Evolutionary conservation across 2,888 invertebrate species (phyloP).

Genomic region (Agrotis puta): DNA sequence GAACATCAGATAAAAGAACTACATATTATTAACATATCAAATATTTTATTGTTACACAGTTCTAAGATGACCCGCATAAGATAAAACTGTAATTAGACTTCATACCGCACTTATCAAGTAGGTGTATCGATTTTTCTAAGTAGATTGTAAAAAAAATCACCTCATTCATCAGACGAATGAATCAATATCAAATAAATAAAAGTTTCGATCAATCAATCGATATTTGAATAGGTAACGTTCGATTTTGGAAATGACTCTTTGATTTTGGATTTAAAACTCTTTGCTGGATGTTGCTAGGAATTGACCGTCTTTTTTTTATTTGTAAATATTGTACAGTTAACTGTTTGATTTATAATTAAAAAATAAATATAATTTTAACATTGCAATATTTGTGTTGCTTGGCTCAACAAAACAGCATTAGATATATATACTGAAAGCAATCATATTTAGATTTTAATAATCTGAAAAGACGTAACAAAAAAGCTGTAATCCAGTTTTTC

Average conservation of each 20-base stretch:
- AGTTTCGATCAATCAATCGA: conserved; percentile 88
- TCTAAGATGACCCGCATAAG: conserved; percentile 83
- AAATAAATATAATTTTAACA: not conserved
- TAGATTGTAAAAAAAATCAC: conserved; percentile 84
- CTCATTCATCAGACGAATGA: conserved; percentile 82
- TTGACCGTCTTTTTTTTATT: conserved; percentile 13
- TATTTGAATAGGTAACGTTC: conserved; percentile 83
- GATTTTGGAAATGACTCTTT: conserved; percentile 76
- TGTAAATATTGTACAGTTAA: not conserved
- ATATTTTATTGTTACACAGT: conserved; percentile 82
- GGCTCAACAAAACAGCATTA: not conserved
- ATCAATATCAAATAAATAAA: conserved; percentile 86
- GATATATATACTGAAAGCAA: no score
- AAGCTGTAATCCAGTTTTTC: no score
- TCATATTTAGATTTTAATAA: no score
- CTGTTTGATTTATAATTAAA: not conserved
- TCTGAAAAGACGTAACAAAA: no score
- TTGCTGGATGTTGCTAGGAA: conserved; percentile 21
- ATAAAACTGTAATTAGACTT: conserved; percentile 89
- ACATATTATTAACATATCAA: conserved; percentile 88
- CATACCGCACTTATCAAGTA: conserved; percentile 86
- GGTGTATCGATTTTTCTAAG: conserved; percentile 88
- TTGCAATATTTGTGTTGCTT: not conserved
- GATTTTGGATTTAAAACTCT: conserved; percentile 37
- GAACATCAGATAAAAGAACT: conserved; percentile 72